Evolutionary conservation across 2,888 invertebrate species (phyloP).

Genomic region (Proisotoma minuta): DNA sequence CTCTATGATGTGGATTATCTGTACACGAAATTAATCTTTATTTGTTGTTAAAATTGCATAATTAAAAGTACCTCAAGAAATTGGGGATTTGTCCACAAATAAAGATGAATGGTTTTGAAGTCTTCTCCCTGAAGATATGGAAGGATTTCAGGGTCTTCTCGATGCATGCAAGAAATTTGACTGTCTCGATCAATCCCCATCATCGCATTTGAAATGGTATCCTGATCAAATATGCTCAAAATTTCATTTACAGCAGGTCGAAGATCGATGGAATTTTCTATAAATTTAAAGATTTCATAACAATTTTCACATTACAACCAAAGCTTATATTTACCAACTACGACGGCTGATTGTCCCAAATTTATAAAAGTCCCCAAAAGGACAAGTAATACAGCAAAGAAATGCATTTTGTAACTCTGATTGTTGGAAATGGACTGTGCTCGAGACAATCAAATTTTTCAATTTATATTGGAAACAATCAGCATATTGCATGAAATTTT

Average conservation of each 20-base stretch:
- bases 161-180: background rate
- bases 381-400: too few relatives aligned
- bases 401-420: too few relatives aligned
- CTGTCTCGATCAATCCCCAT: too few relatives aligned
- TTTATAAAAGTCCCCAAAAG: too few relatives aligned
- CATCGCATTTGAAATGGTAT: background rate
- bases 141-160: background rate
- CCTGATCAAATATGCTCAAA: background rate
- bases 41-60: background rate
- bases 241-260: constrained; percentile 1
- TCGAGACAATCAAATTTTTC: too few relatives aligned
- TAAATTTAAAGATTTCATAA: background rate
- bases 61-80: constrained; percentile 3
- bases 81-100: constrained; percentile 7
- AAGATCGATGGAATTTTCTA: background rate
- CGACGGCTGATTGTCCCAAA: too few relatives aligned
- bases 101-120: constrained; percentile 5
- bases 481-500: too few relatives aligned
- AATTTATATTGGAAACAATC: too few relatives aligned
- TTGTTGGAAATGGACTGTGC: too few relatives aligned
- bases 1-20: constrained; percentile 5
- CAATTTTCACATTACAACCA: too few relatives aligned
- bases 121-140: background rate
- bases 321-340: too few relatives aligned
- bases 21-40: background rate